Evolutionary conservation across 1,140 invertebrate species (phyloP).

Genomic region (Zophobas morio): DNA sequence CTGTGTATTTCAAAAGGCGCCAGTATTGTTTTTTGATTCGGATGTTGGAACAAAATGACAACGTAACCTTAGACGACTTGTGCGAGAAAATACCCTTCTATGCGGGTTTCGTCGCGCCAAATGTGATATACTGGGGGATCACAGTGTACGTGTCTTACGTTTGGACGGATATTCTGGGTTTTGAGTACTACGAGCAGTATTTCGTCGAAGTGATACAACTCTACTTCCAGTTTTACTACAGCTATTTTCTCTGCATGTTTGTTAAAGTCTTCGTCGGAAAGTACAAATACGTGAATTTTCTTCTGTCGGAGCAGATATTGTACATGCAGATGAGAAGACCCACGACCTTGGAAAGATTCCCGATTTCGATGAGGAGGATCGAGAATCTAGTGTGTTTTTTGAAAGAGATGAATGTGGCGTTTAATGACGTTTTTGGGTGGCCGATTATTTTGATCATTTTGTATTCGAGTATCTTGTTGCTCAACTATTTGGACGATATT

Average conservation of each 20-base stretch:
- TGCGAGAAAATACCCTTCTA: not conserved
- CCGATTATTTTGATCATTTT: slow-evolving; percentile 16
- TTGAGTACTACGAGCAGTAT: slow-evolving; percentile 24
- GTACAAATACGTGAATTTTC: slow-evolving; percentile 9
- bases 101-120: not conserved
- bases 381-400: slow-evolving; percentile 2
- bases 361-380: not conserved
- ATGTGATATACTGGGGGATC: slow-evolving; percentile 25
- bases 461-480: not conserved
- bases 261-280: slow-evolving; percentile 3
- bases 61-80: not conserved
- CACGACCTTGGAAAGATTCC: not conserved
- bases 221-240: slow-evolving; percentile 25
- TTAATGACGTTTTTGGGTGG: slow-evolving; percentile 1
- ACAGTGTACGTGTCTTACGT: slow-evolving; percentile 8
- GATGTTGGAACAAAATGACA: not conserved
- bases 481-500: slow-evolving; percentile 16
- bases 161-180: slow-evolving; percentile 12
- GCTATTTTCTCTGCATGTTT: slow-evolving; percentile 18
- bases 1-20: not conserved
- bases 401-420: slow-evolving; percentile 12
- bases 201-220: slow-evolving; percentile 30
- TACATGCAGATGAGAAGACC: not conserved
- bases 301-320: not conserved
- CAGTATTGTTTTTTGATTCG: slow-evolving; percentile 5